Conservation (phyloP, 2,888 invertebrate genomes). For the Megastigmus dorsalis region DNA sequence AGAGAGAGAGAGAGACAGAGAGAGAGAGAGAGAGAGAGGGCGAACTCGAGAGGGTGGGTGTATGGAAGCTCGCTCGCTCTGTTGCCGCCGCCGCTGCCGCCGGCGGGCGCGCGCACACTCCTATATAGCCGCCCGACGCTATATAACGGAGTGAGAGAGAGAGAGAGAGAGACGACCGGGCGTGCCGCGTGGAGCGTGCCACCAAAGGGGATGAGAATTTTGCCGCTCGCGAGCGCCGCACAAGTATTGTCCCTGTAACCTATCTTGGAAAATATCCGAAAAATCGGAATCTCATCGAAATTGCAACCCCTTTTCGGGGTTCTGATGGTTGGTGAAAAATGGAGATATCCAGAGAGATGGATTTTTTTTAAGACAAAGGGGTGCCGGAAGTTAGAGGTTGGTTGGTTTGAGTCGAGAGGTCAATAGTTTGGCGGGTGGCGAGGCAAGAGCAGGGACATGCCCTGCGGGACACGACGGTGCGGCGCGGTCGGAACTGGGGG, state of each 20-base stretch:
- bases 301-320: neutral
- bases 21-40: constrained; percentile 50
- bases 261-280: constrained; percentile 57
- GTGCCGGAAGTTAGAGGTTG: neutral
- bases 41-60: constrained; percentile 33
- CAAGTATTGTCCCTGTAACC: constrained; percentile 67
- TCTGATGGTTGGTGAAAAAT: neutral
- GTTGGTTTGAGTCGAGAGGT: constrained; percentile 55
- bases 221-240: constrained; percentile 59
- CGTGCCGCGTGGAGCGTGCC: constrained; percentile 75
- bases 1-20: constrained; percentile 53
- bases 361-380: constrained; percentile 54
- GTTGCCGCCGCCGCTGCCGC: constrained; percentile 64
- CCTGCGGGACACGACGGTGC: constrained; percentile 70
- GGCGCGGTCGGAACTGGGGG: constrained; percentile 32
- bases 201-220: constrained; percentile 74
- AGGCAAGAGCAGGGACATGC: constrained; percentile 69
- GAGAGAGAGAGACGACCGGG: constrained; percentile 74
- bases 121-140: no score
- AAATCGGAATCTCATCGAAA: constrained; percentile 52
- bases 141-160: no score
- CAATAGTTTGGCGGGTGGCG: constrained; percentile 59
- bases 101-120: no score
- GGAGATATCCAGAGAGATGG: constrained; percentile 61
- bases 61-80: constrained; percentile 65